Conservation (phyloP, 1,140 invertebrate genomes). For the Paralvinella palmiformis region DNA sequence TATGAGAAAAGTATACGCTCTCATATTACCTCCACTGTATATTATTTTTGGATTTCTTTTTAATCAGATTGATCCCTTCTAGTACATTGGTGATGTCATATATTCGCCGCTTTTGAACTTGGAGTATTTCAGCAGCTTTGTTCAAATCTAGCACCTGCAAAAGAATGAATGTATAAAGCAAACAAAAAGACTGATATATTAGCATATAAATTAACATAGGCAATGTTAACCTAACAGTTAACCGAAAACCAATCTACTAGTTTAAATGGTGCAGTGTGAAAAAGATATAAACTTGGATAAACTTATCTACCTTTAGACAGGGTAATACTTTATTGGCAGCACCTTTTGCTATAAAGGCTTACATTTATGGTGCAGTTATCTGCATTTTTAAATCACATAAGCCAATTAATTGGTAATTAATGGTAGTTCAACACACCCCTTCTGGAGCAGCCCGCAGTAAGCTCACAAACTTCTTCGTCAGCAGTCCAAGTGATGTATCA, state of each 20-base stretch:
- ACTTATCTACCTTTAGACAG: too few species aligned
- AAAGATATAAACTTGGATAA: too few species aligned
- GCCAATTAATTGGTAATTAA: too few species aligned
- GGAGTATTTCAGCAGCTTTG: constrained; percentile 83
- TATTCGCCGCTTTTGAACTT: constrained; percentile 87
- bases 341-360: too few species aligned
- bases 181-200: not conserved
- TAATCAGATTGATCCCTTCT: constrained; percentile 96
- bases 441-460: constrained; percentile 89
- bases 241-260: too few species aligned
- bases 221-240: too few species aligned
- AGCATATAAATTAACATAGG: too few species aligned
- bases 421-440: constrained; percentile 67
- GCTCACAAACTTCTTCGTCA: constrained; percentile 93
- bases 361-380: too few species aligned
- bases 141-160: constrained; percentile 37
- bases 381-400: too few species aligned
- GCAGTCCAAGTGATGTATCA: constrained; percentile 66
- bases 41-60: constrained; percentile 97
- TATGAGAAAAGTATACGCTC: not conserved
- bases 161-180: constrained; percentile 27
- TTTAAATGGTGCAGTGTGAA: too few species aligned
- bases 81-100: constrained; percentile 99
- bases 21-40: constrained; percentile 60
- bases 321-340: too few species aligned